Evolutionary conservation across 2,797 vertebrate species (phyloP), one percentile per base, ranked within the genome.

Genomic region (Trichosurus vulpecula): DNA sequence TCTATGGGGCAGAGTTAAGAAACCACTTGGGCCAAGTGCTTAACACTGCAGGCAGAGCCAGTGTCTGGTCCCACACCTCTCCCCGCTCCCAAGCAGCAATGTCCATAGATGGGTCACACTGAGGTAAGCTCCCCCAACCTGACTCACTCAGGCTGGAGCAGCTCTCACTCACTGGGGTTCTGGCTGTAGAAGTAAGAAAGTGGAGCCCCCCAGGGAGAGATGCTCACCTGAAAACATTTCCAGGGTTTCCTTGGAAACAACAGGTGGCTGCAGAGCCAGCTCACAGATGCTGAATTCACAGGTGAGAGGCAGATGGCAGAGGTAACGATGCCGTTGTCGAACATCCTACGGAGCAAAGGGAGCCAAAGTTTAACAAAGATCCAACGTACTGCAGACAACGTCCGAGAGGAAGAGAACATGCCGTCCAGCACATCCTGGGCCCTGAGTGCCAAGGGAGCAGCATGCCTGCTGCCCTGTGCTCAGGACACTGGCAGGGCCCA

Each of bases 201-300:
- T 87, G 47, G 89, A 94, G 53, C 41, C 56, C 87, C 93, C 30
- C 2, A 52, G 9, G 5, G 16, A 9, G 13, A 0, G 35, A 58
- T 47, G 97, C 99, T 97, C 93, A 99, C 99, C 99, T 98, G 99
- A 99, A 94, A 99, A 99, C 94, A 99, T 98, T 97, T 99, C 99
- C 94, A 99, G 98, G 14, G 99, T 99, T 98, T 99, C 99, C 98
- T 99, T 99, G 87, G 99, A 99, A 97, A 99, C 98, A 91, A 99
- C 55, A 4, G 99, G 99, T 0, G 99, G 99, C 98, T 99, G 99
- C 96, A 99, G 98, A 95, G 99, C 99, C 90, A 99, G 98, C 97
- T 99, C 99, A 98, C 99, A 99, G 98, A 99, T 99, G 98, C 99
- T 99, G 98, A 99, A 99, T 98, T 99, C 99, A 27, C 99, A 99